Percentiles rank a stretch among this genome's conserved stretches.
Evolutionary conservation across 2,797 vertebrate genomes (phyloP).

Genomic region (Lacerta agilis): DNA sequence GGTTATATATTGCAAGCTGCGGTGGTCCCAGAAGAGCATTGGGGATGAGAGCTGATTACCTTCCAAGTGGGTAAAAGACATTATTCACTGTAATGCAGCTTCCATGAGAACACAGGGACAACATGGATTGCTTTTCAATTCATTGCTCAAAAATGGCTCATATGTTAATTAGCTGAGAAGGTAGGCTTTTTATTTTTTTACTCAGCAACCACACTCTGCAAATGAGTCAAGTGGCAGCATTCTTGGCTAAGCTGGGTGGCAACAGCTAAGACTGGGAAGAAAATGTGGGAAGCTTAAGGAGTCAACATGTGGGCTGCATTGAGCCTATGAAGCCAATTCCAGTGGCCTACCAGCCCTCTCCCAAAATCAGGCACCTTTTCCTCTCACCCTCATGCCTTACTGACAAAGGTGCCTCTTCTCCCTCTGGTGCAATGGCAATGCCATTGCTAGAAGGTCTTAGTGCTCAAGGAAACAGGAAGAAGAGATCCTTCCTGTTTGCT

Average conservation of each 20-base stretch:
- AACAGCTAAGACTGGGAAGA: background rate
- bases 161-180: background rate
- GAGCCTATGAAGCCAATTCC: no score
- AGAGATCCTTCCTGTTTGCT: no score
- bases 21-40: background rate
- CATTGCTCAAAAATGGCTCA: background rate
- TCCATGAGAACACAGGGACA: background rate
- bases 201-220: background rate
- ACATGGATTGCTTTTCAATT: background rate
- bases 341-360: no score
- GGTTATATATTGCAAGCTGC: no score
- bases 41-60: background rate
- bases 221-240: background rate
- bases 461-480: no score
- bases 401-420: no score
- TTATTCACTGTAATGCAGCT: background rate
- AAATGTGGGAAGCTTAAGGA: background rate
- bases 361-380: no score
- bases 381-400: no score
- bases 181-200: background rate
- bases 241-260: background rate
- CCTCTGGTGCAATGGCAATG: no score
- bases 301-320: background rate
- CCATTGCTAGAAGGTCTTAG: no score
- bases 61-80: background rate